Evolutionary conservation across 2,888 invertebrate species (phyloP), one percentile per base, ranked within the genome.

Genomic region (Sminthurinus aureus): DNA sequence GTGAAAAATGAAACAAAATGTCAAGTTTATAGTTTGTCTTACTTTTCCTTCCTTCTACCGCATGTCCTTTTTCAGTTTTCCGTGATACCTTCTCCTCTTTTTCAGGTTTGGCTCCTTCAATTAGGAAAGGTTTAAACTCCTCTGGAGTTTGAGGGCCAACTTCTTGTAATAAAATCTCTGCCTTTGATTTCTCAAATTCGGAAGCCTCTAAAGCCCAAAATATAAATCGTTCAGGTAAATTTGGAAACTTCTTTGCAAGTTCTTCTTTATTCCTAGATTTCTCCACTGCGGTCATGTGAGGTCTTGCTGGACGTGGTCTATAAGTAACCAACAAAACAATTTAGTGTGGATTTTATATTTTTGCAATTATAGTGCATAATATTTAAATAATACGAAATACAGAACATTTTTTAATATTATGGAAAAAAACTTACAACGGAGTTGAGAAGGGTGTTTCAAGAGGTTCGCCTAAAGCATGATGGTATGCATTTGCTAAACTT

Each of bases 141-240:
- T 87, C 87, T 0, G 87, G 88, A 64, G 87, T 87, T 69, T 84
- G 85, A 24, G 88, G 86, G 64, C 85, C 84, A 78, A 88, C 85
- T 86, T 87, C 86, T 82, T 93, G 92, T 81, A 97, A 91, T 87
- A 97, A 95, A 90, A 95, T 94, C 87, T 93, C 93, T 0, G 96
- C 96, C 82, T 94, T 92, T 81, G 94, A 94, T 90, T 96, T 96
- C 87, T 96, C 94, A 90, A 94, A 97, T 89, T 95, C 94, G 0
- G 96, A 96, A 89, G 96, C 96, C 89, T 98, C 97, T 86, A 97
- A 91, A 0, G 97, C 98, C 90, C 97, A 94, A 0, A 93, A 91
- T 79, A 97, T 93, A 15, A 98, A 94, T 85, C 95, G 93, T 88
- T 96, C 96, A 0, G 96, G 94, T 52, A 96, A 93, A 76, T 93